Percentiles rank a stretch among this genome's conserved stretches.
These are phyloP conservation scores for Diachrysia chrysitis DNA, from an alignment of 2,888 invertebrate species.

Conservation along the genomic window DNA sequence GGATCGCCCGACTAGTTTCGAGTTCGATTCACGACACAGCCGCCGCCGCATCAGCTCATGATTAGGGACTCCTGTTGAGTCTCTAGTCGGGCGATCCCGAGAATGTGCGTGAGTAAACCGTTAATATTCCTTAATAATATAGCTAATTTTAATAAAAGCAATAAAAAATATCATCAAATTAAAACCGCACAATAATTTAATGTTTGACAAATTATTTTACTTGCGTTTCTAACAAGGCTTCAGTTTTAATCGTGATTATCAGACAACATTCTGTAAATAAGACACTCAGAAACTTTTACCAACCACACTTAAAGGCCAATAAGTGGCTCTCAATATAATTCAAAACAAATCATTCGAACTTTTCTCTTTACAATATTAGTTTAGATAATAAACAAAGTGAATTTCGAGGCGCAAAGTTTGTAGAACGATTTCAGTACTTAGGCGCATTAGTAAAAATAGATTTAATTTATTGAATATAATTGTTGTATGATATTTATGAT, in stretches of 20 bases:
- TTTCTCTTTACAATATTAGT: conserved; percentile 53
- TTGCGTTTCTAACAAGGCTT: not conserved
- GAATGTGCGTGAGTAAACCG: too few relatives aligned
- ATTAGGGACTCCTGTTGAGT: too few relatives aligned
- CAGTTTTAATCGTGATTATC: not conserved
- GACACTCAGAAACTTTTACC: conserved; percentile 45
- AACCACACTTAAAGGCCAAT: conserved; percentile 38
- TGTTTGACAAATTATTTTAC: too few relatives aligned
- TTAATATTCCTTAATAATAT: too few relatives aligned
- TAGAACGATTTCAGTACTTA: conserved; percentile 38
- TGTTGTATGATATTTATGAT: too few relatives aligned
- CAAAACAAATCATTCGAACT: conserved; percentile 61
- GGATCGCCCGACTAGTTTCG: too few relatives aligned
- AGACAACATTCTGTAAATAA: conserved; percentile 42
- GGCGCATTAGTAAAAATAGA: conserved; percentile 27
- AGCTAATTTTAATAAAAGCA: too few relatives aligned
- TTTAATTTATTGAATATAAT: conserved; percentile 20
- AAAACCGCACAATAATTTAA: too few relatives aligned
- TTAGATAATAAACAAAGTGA: conserved; percentile 54
- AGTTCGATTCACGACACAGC: too few relatives aligned
- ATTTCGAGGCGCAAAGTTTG: conserved; percentile 44
- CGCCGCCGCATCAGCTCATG: too few relatives aligned
- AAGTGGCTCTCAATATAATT: conserved; percentile 61
- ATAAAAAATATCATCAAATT: too few relatives aligned
- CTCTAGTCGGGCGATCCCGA: too few relatives aligned